A percentile compares a stretch with the other conserved stretches of the same genome.
phyloP scores from a whole-genome alignment of 2,888 invertebrate genomes.

The Tortricodes alternella region DNA sequence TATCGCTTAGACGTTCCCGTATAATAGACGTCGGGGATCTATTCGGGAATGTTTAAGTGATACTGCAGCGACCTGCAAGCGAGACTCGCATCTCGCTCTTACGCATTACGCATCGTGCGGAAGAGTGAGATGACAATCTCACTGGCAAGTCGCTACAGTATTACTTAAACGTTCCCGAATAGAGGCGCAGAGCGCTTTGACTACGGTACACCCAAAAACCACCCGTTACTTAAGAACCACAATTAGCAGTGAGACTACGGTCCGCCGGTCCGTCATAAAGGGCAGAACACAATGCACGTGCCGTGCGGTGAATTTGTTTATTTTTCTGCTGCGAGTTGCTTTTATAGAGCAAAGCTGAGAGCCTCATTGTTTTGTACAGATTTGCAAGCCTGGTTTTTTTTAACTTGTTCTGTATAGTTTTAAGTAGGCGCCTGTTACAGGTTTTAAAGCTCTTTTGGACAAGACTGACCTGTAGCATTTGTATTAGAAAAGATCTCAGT shows the following conservation, averaged over 20 bases:
- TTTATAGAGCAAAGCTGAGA: slow-evolving; percentile 33
- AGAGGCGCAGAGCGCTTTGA: no score
- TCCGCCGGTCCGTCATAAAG: slow-evolving; percentile 21
- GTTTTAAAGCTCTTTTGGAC: neutral
- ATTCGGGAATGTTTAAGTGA: no score
- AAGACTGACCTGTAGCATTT: no score
- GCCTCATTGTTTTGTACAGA: slow-evolving; percentile 28
- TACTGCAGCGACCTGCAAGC: no score
- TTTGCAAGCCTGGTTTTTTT: slow-evolving; percentile 21
- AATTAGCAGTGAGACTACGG: slow-evolving; percentile 20
- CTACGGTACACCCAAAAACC: neutral
- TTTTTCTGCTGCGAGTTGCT: slow-evolving; percentile 40
- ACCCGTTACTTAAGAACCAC: slow-evolving; percentile 18
- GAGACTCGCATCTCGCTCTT: no score
- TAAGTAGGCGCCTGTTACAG: neutral
- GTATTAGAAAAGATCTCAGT: no score
- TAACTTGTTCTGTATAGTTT: slow-evolving; percentile 6
- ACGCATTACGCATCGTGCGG: no score
- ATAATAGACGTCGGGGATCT: no score
- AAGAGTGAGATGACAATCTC: no score
- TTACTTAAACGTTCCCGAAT: no score
- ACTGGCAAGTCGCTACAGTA: no score
- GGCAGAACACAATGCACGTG: slow-evolving; percentile 23
- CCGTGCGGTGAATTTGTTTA: slow-evolving; percentile 38
- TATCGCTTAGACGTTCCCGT: no score